phyloP scores from a whole-genome alignment of 64 coral and sea anemone genomes.

The Platygyra sinensis region DNA sequence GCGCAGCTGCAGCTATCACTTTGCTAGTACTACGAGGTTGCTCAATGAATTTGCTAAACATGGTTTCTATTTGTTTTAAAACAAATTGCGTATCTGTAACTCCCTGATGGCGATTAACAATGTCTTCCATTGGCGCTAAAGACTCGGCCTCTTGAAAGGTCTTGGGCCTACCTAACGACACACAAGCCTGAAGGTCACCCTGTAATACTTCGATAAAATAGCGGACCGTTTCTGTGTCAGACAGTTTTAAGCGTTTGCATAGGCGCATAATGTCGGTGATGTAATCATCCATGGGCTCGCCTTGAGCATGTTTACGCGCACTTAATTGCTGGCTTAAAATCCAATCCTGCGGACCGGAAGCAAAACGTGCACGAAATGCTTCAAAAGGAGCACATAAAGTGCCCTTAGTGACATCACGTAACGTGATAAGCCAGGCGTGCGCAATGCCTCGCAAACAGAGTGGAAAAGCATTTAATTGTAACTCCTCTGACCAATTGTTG shows the following conservation, averaged over 20 bases:
- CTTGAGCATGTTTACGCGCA: not conserved
- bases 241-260: not conserved
- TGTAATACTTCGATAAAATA: constrained; percentile 3
- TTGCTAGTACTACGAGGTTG: no score
- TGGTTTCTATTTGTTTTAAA: no score
- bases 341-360: not conserved
- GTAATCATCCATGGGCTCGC: not conserved
- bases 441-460: no score
- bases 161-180: not conserved
- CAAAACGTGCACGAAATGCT: not conserved
- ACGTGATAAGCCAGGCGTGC: no score
- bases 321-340: not conserved
- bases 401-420: no score
- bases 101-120: not conserved
- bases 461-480: no score
- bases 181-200: not conserved
- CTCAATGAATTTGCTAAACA: no score
- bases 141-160: constrained; percentile 18
- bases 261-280: not conserved
- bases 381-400: no score
- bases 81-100: not conserved
- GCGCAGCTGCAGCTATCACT: no score
- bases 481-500: no score
- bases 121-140: not conserved
- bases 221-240: not conserved